These are phyloP conservation scores for Pagetopsis macropterus DNA, from an alignment of 2,797 vertebrate species.

Conservation along the genomic window DNA sequence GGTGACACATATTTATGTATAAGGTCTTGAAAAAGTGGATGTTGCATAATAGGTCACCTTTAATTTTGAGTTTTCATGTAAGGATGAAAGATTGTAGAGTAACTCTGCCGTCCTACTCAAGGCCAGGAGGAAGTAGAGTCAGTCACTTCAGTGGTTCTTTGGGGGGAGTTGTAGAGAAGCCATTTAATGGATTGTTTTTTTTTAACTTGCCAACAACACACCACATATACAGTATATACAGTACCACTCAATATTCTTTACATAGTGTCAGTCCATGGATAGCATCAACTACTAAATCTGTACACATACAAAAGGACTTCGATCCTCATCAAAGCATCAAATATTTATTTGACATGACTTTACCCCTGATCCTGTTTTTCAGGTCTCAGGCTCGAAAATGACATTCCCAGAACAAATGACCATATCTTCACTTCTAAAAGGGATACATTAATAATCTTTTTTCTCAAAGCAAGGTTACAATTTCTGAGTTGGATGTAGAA, in stretches of 20 bases:
- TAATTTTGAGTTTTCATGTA: constrained; percentile 15
- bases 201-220: constrained; percentile 18
- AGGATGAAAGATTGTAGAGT: background rate
- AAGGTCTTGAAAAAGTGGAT: no score
- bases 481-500: no score
- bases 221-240: background rate
- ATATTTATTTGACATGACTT: background rate
- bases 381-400: no score
- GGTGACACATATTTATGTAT: no score
- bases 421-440: no score
- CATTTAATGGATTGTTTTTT: constrained; percentile 24
- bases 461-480: no score
- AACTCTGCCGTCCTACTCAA: background rate
- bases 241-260: background rate
- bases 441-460: no score
- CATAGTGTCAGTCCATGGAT: background rate
- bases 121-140: background rate
- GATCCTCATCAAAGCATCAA: background rate
- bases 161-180: constrained; percentile 25
- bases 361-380: no score
- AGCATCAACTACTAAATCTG: background rate
- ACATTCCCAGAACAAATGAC: no score
- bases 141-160: constrained; percentile 34
- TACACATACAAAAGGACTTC: background rate
- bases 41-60: no score